Evolutionary conservation across 2,888 invertebrate species (phyloP), one percentile per base, ranked within the genome.

Genomic region (Periphyllus acericola): DNA sequence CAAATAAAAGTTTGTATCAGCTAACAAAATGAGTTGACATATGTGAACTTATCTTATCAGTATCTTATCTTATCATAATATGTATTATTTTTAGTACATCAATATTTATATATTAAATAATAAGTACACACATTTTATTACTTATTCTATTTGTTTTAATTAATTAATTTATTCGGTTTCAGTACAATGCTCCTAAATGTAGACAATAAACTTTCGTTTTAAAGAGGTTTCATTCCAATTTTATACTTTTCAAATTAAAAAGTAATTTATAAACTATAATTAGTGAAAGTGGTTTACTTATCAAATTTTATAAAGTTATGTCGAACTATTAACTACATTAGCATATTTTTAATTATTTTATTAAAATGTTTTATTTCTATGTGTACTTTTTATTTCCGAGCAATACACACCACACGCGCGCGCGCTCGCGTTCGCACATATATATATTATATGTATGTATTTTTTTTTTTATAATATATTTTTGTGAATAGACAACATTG

Each of bases 351-450:
- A 74, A 83, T 83, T 40, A 40, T 75, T 75, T 40, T 25, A 66
- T 66, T 60, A 75, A 83, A 29, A 75, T 83, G 11, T 75, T 6
- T 83, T 32, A 34, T 74, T 72, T 72, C 9, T 76, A 83, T 72
- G 46, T 32, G 52, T 74, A 0, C n/a, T 25, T 74, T 36, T 74
- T 36, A 74, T 74, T 71, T 71, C 4, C 17, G 29, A 3, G 14
- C 14, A 60, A 60, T 71, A 17, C 8, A 29, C 71, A 71, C n/a
- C 1, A 8, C 1, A 68, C 29, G 9, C 9, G 9, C 9, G 40
- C n/a, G n/a, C n/a, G n/a, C n/a, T n/a, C n/a, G n/a, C n/a, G n/a
- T n/a, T n/a, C n/a, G n/a, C n/a, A n/a, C n/a, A n/a, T n/a, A n/a
- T n/a, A n/a, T n/a, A n/a, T n/a, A n/a, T n/a, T n/a, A 8, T n/a